Conservation (phyloP, 2,113 vertebrate species). For the Bambusicola thoracicus region DNA sequence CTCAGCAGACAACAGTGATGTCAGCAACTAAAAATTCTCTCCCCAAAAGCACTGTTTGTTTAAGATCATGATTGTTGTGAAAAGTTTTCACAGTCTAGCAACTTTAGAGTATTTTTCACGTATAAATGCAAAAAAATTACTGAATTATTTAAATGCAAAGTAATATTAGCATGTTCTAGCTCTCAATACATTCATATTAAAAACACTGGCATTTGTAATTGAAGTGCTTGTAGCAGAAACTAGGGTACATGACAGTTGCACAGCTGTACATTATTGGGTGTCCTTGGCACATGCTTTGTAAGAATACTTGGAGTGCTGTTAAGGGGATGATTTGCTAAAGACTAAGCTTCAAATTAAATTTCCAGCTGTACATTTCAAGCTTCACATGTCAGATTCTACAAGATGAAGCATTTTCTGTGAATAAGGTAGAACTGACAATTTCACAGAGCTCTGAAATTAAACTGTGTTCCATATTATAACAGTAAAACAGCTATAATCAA, state of each 20-base stretch:
- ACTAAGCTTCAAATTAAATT: neutral
- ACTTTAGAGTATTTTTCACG: accelerated
- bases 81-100: neutral
- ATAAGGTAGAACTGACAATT: neutral
- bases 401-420: neutral
- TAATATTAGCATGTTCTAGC: neutral
- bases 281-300: neutral
- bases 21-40: constrained; percentile 2
- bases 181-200: neutral
- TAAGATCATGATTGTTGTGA: neutral
- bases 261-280: neutral
- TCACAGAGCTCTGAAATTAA: neutral
- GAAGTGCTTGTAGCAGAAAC: neutral
- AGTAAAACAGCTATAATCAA: neutral
- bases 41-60: neutral
- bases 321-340: neutral
- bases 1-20: neutral
- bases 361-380: neutral
- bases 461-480: neutral
- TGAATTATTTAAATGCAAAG: neutral
- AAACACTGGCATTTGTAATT: neutral
- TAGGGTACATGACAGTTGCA: neutral
- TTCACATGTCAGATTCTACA: neutral
- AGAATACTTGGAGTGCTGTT: neutral
- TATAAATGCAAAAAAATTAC: neutral